Evolutionary conservation across 2,797 vertebrate species (phyloP), one percentile per base, ranked within the genome.

Genomic region (Enteromius paludinosus): DNA sequence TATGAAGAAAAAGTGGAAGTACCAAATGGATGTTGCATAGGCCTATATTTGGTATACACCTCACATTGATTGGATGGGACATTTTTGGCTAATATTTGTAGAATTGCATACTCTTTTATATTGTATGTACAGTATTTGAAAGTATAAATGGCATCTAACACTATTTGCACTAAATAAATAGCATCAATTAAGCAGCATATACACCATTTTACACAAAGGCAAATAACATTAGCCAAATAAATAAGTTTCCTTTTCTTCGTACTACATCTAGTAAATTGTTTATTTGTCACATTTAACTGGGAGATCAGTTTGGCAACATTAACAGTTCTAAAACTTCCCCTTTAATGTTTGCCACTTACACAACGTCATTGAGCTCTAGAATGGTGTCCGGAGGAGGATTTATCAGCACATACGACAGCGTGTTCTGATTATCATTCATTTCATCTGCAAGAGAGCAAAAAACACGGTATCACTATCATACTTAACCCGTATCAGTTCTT

Each of bases 351-450:
- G 62, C 28, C 79, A 93, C 96, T 89, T 89, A 99, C 98, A 99
- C 98, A 0, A 99, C 95, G 89, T 99, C 98, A 0, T 97, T 97
- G 91, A 98, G 96, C 90, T 99, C 97, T 92, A 99, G 94, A 87
- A 96, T 91, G 0, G 97, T 99, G 94, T 99, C 98, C 0, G 98
- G 98, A 0, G 97, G 97, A 0, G 98, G 98, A 68, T 99, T 99
- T 93, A 99, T 98, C 88, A 99, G 96, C 80, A 99, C 97, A 0
- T 99, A 99, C 82, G 98, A 99, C 81, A 99, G 88, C 0, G 97
- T 99, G 94, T 99, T 99, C 94, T 99, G 98, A 85, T 99, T 97
- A 90, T 99, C 98, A 0, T 97, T 99, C 97, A 99, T 97, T 95
- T 99, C 98, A 0, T 99, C 98, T 99, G 95, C 8, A 76, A 89